These are phyloP conservation scores for Hymenochirus boettgeri DNA, from an alignment of 2,113 vertebrate genomes.

Conservation along the genomic window DNA sequence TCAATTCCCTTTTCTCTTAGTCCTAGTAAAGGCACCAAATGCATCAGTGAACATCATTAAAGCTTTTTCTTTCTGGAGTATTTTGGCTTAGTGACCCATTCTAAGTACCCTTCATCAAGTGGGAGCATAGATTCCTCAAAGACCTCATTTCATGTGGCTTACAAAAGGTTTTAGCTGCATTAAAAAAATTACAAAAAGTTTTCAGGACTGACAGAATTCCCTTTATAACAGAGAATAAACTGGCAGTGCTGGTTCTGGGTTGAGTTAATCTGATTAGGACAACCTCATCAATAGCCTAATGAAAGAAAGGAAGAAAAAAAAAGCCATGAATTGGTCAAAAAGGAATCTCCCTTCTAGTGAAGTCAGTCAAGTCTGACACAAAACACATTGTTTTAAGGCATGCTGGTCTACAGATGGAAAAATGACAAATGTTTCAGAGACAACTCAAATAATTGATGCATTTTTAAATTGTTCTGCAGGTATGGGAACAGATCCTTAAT, in stretches of 20 bases:
- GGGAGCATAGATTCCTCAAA: conserved; percentile 72
- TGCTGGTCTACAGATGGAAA: conserved; percentile 81
- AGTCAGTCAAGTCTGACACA: conserved; percentile 67
- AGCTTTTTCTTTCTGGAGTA: conserved; percentile 54
- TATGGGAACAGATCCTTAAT: conserved; percentile 68
- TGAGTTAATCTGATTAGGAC: conserved; percentile 94
- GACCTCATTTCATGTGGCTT: conserved; percentile 67
- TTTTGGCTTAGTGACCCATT: conserved; percentile 85
- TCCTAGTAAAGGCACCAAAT: conserved; percentile 65
- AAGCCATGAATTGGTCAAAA: conserved; percentile 66
- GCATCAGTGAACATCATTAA: conserved; percentile 75
- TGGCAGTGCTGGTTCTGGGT: conserved; percentile 76
- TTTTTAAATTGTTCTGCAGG: conserved; percentile 53
- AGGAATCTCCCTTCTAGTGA: conserved; percentile 60
- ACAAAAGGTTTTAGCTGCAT: conserved; percentile 77
- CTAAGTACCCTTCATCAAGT: conserved; percentile 75
- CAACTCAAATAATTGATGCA: conserved; percentile 70
- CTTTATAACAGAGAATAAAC: conserved; percentile 80
- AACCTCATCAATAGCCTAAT: conserved; percentile 82
- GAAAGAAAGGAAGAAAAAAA: conserved; percentile 66
- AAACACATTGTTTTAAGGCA: conserved; percentile 67
- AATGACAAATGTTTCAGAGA: conserved; percentile 70
- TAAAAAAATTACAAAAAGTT: conserved; percentile 73
- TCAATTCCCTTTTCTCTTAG: conserved; percentile 62
- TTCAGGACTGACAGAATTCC: conserved; percentile 72